Evolutionary conservation across 2,888 invertebrate species (phyloP), one percentile per base, ranked within the genome.

Genomic region (Lamellibrachia columna): DNA sequence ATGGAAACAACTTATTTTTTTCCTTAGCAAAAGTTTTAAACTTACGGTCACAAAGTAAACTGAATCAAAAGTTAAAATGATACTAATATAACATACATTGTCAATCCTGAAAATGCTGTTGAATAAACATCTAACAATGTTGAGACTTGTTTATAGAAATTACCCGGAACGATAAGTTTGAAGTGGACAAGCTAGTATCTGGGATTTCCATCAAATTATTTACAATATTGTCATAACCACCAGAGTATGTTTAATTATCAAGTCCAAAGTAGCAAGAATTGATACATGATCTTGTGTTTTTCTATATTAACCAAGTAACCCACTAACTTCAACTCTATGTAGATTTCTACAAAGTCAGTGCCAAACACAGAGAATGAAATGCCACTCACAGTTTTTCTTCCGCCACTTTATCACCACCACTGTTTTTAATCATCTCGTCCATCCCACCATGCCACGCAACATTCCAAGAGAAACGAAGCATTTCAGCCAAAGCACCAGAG

Each of bases 371-470:
- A 15, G 15, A 15, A 75, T 75, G 75, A 75, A 22, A n/a, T 75
- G 22, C 75, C 75, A 92, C 91, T 92, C 90, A 93, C 91, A 93
- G 90, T 15, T 92, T 28, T 22, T 90, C 92, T 6, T 92, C 75
- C 0, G 58, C 52, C 7, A 90, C 90, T 52, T 93, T 93, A n/a
- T 93, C 93, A 15, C 93, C 93, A 40, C 94, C 93, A 7, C 95
- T 75, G 60, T 93, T 91, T 53, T 94, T 94, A 11, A 95, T 94
- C 11, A 96, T 94, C 28, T 93, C 94, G 22, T 95, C 95, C 93
- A 96, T 95, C 7, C 95, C 96, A 90, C 94, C 95, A 92, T 96
- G 94, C 96, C 96, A 96, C 3, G 96, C 95, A 11, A 95, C 93
- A 93, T 96, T 96, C 96, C 96, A 96, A 22, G 95, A 93, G 40